Percentiles rank a stretch among this genome's conserved stretches.
Conservation (phyloP, 2,888 invertebrate genomes). For the Lampropteryx suffumata region DNA sequence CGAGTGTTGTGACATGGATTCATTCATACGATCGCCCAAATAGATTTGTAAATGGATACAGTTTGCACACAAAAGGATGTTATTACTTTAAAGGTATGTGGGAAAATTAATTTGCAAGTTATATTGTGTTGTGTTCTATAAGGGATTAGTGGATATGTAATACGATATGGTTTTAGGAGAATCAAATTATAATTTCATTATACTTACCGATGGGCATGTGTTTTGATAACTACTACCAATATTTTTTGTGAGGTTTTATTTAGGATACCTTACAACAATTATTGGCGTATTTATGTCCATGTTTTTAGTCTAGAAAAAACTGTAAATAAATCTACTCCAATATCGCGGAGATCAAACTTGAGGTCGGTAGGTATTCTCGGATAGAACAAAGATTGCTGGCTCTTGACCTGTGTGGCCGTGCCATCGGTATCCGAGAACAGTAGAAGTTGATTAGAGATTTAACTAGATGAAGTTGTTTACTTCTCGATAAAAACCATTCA, state of each 20-base stretch:
- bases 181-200: conserved; percentile 41
- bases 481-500: too few relatives aligned
- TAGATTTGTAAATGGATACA: conserved; percentile 75
- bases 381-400: too few relatives aligned
- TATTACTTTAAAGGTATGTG: conserved; percentile 81
- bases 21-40: conserved; percentile 66
- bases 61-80: conserved; percentile 74
- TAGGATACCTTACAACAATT: too few relatives aligned
- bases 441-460: too few relatives aligned
- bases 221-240: conserved; percentile 3
- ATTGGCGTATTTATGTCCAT: too few relatives aligned
- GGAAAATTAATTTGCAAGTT: conserved; percentile 79
- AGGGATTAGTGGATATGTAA: conserved; percentile 44
- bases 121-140: conserved; percentile 59
- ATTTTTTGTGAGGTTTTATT: neutral
- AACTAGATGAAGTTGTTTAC: too few relatives aligned
- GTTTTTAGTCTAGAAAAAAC: too few relatives aligned
- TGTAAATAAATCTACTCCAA: too few relatives aligned
- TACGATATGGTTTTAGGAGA: conserved; percentile 37
- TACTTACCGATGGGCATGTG: conserved; percentile 10
- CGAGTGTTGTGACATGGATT: conserved; percentile 74
- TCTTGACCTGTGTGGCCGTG: too few relatives aligned
- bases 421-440: too few relatives aligned
- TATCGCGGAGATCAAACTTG: too few relatives aligned
- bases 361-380: too few relatives aligned